Percentiles rank a stretch among this genome's conserved stretches.
These are phyloP conservation scores for Drosophila tani DNA, from an alignment of 1,140 invertebrate species.

Conservation along the genomic window DNA sequence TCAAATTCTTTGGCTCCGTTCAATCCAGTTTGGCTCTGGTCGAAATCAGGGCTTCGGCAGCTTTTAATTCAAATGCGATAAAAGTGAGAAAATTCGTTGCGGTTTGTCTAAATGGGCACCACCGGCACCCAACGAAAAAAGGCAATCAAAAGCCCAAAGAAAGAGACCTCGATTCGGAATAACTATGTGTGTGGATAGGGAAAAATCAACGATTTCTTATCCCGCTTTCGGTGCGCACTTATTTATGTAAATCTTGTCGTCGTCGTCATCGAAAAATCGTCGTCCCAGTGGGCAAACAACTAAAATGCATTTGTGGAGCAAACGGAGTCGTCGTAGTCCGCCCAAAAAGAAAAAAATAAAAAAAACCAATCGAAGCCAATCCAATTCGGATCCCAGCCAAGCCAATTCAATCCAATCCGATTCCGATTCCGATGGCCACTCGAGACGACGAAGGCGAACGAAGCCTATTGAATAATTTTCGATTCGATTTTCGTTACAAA, in stretches of 20 bases:
- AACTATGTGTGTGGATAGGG: conserved; percentile 34
- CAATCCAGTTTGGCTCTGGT: conserved; percentile 43
- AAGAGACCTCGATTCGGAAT: conserved; percentile 39
- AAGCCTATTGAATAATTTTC: conserved; percentile 79
- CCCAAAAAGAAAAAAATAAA: conserved; percentile 18
- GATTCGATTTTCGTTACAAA: conserved; percentile 67
- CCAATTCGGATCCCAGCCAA: conserved; percentile 49
- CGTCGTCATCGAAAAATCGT: conserved; percentile 36
- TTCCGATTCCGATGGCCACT: conserved; percentile 44
- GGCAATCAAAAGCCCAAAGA: conserved; percentile 44
- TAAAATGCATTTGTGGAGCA: conserved; percentile 70
- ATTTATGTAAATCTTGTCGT: conserved; percentile 76
- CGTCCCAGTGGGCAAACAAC: conserved; percentile 55
- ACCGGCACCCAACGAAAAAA: conserved; percentile 18
- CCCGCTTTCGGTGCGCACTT: conserved; percentile 65
- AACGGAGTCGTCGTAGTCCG: conserved; percentile 38
- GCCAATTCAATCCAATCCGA: conserved; percentile 53
- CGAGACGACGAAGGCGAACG: conserved; percentile 50
- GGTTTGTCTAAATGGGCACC: conserved; percentile 63
- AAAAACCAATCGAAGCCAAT: conserved; percentile 33
- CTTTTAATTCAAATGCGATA: conserved; percentile 78
- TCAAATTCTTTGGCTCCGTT: conserved; percentile 11
- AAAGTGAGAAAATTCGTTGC: conserved; percentile 68
- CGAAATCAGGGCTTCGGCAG: conserved; percentile 57
- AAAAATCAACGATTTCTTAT: conserved; percentile 62